These are phyloP conservation scores for Piezodorus guildinii DNA, from an alignment of 1,140 invertebrate species.

Conservation along the genomic window DNA sequence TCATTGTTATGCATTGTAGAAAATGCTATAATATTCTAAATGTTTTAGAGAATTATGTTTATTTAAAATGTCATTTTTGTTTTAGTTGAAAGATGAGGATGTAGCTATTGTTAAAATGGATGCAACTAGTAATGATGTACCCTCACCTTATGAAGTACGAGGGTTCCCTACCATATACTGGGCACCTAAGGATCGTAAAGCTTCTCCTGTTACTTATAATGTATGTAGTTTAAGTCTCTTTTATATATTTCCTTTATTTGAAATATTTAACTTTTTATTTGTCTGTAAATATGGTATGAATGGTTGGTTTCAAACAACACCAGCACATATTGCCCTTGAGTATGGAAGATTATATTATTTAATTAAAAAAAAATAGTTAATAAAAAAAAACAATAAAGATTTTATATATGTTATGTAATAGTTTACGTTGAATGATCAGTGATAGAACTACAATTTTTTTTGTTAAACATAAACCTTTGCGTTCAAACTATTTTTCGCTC, in stretches of 20 bases:
- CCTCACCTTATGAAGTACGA: slow-evolving; percentile 77
- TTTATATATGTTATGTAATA: no score
- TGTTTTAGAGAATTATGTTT: neutral
- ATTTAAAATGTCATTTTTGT: slow-evolving; percentile 13
- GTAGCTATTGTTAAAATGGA: slow-evolving; percentile 95
- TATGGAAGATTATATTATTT: no score
- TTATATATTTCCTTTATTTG: no score
- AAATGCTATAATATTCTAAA: neutral
- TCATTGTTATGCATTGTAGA: neutral
- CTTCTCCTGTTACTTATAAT: slow-evolving; percentile 80
- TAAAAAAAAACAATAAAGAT: no score
- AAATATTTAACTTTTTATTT: no score
- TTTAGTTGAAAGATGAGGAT: slow-evolving; percentile 69
- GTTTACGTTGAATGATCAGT: no score
- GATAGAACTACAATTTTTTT: no score
- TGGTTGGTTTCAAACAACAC: no score
- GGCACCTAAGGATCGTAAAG: slow-evolving; percentile 74
- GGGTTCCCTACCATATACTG: slow-evolving; percentile 98
- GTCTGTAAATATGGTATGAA: neutral
- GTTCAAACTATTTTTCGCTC: no score
- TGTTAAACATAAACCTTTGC: no score
- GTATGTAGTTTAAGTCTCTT: slow-evolving; percentile 42
- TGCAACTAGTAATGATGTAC: slow-evolving; percentile 97
- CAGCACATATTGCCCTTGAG: no score
- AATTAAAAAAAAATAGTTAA: no score